These are phyloP conservation scores for Noctua janthe DNA, from an alignment of 2,888 invertebrate species.

Conservation along the genomic window DNA sequence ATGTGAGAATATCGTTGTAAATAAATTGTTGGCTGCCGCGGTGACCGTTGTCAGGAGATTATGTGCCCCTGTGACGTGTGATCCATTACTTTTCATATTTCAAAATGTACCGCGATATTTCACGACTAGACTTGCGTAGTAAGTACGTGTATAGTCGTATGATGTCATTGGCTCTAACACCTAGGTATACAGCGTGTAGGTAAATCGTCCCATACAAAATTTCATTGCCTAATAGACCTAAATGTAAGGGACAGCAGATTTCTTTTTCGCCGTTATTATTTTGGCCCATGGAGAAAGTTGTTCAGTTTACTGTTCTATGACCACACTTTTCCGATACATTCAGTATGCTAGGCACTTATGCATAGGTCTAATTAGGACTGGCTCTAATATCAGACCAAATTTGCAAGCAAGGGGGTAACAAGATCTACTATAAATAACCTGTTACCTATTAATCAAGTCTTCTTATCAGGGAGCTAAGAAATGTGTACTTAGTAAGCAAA, in stretches of 20 bases:
- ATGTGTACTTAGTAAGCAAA: background rate
- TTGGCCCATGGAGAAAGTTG: background rate
- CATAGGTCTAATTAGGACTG: background rate
- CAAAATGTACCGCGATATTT: conserved; percentile 57
- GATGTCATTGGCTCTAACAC: background rate
- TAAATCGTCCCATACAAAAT: background rate
- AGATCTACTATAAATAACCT: background rate
- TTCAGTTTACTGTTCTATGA: background rate
- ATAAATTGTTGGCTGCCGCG: conserved; percentile 75
- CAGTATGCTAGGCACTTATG: background rate
- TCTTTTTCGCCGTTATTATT: background rate
- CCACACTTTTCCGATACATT: background rate
- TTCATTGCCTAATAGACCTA: too few relatives aligned
- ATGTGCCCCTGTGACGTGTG: conserved; percentile 70
- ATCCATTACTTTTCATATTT: conserved; percentile 74
- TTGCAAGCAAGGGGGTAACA: background rate
- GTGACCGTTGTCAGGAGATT: conserved; percentile 79
- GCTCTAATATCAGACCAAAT: background rate
- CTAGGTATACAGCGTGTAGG: background rate
- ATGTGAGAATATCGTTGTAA: conserved; percentile 74
- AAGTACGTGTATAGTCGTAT: background rate
- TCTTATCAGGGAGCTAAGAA: background rate
- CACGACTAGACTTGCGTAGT: conserved; percentile 39
- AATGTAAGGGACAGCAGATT: background rate
- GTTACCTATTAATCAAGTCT: background rate